Conservation (phyloP, 2,888 invertebrate species). For the Idaea aversata region DNA sequence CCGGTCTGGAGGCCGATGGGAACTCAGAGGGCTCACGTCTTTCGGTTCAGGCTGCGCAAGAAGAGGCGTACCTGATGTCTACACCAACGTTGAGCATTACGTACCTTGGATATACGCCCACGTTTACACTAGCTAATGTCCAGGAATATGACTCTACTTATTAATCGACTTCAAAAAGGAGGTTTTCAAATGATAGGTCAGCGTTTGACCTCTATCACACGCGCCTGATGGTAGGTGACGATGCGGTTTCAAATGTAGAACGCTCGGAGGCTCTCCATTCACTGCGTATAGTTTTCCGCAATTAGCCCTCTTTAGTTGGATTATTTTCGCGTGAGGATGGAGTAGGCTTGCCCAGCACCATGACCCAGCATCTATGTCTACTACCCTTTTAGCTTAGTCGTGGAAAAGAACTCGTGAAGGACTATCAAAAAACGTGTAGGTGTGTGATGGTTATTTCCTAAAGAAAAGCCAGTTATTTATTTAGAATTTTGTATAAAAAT, state of each 20-base stretch:
- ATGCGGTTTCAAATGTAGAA: no score
- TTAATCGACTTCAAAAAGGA: neutral
- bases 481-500: neutral
- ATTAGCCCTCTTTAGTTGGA: no score
- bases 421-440: neutral
- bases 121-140: slow-evolving; percentile 62
- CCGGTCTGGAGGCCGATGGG: slow-evolving; percentile 91
- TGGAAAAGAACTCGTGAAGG: neutral
- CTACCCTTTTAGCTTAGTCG: neutral
- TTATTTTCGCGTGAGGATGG: no score
- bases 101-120: slow-evolving; percentile 88
- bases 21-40: slow-evolving; percentile 92
- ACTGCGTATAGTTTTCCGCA: no score
- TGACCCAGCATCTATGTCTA: no score
- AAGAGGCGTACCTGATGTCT: slow-evolving; percentile 93
- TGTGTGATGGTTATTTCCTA: neutral
- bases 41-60: slow-evolving; percentile 96
- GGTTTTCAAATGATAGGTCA: neutral
- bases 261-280: no score
- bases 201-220: no score
- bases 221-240: no score
- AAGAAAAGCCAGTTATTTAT: neutral
- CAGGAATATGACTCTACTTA: neutral
- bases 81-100: slow-evolving; percentile 91
- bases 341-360: no score